phyloP scores from a whole-genome alignment of 2,113 vertebrate species.

The Thomomys bottae region DNA sequence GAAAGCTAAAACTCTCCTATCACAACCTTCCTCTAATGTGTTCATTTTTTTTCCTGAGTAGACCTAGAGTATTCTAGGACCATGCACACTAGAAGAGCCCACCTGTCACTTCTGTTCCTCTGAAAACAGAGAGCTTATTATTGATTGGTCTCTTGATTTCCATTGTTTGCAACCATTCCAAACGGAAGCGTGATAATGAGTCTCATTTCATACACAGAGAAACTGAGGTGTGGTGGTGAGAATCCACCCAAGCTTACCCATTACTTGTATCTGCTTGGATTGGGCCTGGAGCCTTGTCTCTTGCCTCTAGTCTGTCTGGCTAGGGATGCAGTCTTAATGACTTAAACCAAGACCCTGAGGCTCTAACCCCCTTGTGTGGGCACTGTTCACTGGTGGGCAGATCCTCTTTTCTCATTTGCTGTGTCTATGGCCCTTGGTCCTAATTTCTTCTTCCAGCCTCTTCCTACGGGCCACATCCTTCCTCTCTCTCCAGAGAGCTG shows the following conservation, averaged over 20 bases:
- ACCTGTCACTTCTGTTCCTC: background rate
- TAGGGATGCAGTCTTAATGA: fast-evolving
- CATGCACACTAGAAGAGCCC: background rate
- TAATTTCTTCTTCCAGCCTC: background rate
- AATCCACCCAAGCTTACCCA: background rate
- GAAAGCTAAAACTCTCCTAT: background rate
- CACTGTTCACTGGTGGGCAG: background rate
- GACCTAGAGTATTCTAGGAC: background rate
- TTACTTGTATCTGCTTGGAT: background rate
- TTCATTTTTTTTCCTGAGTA: background rate
- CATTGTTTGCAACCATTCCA: background rate
- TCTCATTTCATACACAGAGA: background rate
- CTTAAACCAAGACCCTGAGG: fast-evolving
- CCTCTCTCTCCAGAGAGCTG: slow-evolving; percentile 35
- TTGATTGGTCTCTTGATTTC: background rate
- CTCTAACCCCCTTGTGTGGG: background rate
- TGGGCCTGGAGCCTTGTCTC: background rate
- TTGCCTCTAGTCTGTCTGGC: fast-evolving
- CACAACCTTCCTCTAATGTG: background rate
- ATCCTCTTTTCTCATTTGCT: background rate
- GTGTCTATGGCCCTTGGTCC: background rate
- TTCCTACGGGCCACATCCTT: background rate
- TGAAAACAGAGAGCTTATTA: background rate
- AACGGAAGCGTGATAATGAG: background rate
- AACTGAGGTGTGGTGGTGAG: background rate